A percentile compares a stretch with the other conserved stretches of the same genome.
Conservation (phyloP, 2,113 vertebrate species). For the Melanostigma gelatinosum region DNA sequence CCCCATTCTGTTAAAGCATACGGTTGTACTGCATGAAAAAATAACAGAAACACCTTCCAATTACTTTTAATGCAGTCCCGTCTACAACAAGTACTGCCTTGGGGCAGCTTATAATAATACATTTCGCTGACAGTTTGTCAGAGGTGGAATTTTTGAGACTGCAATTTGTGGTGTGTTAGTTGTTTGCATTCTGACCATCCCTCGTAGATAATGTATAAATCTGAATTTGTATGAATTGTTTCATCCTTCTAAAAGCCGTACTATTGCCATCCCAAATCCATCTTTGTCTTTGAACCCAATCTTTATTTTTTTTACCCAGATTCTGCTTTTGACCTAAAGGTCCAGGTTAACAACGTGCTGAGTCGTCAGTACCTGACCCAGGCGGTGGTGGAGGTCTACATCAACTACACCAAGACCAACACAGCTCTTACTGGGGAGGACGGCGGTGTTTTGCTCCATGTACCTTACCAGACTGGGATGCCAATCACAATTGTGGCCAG, state of each 20-base stretch:
- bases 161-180: not conserved
- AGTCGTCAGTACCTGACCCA: conserved; percentile 83
- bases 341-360: conserved; percentile 87
- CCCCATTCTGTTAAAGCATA: conserved; percentile 11
- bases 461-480: conserved; percentile 84
- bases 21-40: not conserved
- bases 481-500: conserved; percentile 84
- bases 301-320: conserved; percentile 58
- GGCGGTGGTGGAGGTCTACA: conserved; percentile 87
- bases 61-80: not conserved
- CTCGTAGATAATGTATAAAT: not conserved
- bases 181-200: not conserved
- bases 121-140: not conserved
- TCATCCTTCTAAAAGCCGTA: not conserved
- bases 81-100: not conserved
- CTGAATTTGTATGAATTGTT: not conserved
- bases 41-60: not conserved
- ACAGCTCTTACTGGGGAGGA: conserved; percentile 81
- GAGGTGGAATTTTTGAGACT: not conserved
- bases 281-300: not conserved
- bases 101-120: not conserved
- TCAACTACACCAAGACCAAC: conserved; percentile 86
- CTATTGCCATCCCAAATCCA: not conserved
- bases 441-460: conserved; percentile 83
- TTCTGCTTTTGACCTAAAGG: conserved; percentile 84